phyloP scores from a whole-genome alignment of 2,888 invertebrate species.

The Drosophila maculinotata region DNA sequence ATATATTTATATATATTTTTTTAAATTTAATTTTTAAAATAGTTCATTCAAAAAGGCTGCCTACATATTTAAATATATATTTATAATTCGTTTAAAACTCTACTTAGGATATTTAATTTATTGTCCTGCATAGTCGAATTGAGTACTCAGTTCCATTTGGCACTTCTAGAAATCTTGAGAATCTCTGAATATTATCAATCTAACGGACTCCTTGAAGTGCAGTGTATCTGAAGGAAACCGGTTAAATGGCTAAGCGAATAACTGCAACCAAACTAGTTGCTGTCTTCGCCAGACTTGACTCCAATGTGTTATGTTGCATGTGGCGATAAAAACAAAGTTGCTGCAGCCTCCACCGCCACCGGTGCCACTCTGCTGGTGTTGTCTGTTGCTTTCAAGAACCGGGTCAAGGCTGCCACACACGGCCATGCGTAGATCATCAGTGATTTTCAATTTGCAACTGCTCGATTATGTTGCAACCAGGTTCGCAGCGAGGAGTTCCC shows the following conservation, averaged over 20 bases:
- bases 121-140: no score
- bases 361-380: constrained; percentile 23
- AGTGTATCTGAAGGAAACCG: constrained; percentile 40
- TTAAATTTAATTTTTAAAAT: no score
- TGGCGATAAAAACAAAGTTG: constrained; percentile 41
- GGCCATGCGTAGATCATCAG: constrained; percentile 66
- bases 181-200: neutral
- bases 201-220: neutral
- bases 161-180: no score
- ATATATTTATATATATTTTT: no score
- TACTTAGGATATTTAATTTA: no score
- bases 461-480: constrained; percentile 50
- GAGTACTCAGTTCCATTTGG: no score
- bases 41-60: no score
- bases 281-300: constrained; percentile 48
- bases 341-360: constrained; percentile 9
- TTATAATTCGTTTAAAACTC: no score
- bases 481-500: constrained; percentile 6
- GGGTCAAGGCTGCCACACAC: constrained; percentile 67
- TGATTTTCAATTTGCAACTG: constrained; percentile 35
- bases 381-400: constrained; percentile 64
- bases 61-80: no score
- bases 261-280: constrained; percentile 50
- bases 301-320: constrained; percentile 47
- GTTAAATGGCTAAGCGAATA: constrained; percentile 50